Percentiles rank a stretch among this genome's conserved stretches.
Conservation (phyloP, 2,888 invertebrate species). For the Aspidiotus destructor region DNA sequence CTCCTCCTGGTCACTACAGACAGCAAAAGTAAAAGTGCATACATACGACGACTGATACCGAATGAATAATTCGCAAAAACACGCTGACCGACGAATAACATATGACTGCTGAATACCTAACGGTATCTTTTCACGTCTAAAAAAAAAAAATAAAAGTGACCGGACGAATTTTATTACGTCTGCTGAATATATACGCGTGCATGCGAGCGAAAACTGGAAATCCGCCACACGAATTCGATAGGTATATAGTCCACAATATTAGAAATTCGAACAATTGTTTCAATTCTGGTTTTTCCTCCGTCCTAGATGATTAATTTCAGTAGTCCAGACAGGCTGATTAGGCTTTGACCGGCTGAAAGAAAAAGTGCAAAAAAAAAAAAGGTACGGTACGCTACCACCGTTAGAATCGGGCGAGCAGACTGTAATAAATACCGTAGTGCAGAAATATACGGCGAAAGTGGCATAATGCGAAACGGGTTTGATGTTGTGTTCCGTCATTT, state of each 20-base stretch:
- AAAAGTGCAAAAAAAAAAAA: conserved; percentile 2
- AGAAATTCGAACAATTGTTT: conserved; percentile 4
- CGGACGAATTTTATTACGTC: conserved; percentile 1
- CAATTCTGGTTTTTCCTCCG: neutral
- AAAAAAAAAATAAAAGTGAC: neutral
- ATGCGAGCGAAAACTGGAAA: conserved; percentile 1
- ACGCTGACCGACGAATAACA: no score
- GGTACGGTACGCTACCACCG: neutral
- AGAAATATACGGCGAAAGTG: conserved; percentile 1
- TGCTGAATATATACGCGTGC: neutral
- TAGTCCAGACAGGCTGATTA: neutral
- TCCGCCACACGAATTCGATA: neutral
- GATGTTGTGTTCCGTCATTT: conserved; percentile 1
- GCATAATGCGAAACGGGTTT: neutral
- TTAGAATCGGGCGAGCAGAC: neutral
- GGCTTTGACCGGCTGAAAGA: neutral
- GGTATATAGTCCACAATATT: neutral
- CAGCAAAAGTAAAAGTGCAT: no score
- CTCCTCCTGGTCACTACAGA: no score
- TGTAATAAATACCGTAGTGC: neutral
- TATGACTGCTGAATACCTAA: neutral
- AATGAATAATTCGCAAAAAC: no score
- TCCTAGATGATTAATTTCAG: neutral
- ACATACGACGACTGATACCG: no score
- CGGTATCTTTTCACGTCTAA: neutral